These are phyloP conservation scores for Himalopsyche phryganea DNA, from an alignment of 1,140 invertebrate species.

Conservation along the genomic window DNA sequence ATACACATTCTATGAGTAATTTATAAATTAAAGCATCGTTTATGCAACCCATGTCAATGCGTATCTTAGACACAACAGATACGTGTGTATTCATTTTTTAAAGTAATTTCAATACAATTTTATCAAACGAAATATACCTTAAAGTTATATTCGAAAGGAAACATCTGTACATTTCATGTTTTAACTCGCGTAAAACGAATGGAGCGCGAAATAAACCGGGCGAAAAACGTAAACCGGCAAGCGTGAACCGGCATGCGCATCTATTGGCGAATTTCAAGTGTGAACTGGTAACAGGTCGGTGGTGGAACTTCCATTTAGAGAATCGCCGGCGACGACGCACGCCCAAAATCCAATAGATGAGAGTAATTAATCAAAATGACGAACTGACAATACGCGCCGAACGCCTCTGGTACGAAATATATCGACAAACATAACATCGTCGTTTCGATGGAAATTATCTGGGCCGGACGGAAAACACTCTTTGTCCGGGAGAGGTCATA, in stretches of 20 bases:
- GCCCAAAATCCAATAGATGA: neutral
- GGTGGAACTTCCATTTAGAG: constrained; percentile 3
- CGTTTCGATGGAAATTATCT: too few species aligned
- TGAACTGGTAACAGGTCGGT: constrained; percentile 3
- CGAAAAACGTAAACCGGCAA: constrained; percentile 2
- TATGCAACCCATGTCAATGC: too few species aligned
- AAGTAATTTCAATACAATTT: too few species aligned
- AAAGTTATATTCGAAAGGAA: constrained; percentile 23
- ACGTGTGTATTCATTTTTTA: too few species aligned
- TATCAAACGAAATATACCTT: too few species aligned
- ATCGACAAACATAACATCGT: constrained; percentile 9
- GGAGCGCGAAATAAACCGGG: neutral
- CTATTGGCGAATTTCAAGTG: neutral
- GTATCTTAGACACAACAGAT: too few species aligned
- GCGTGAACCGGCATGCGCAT: constrained; percentile 2
- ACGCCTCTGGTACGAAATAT: constrained; percentile 29
- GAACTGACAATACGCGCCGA: constrained; percentile 29
- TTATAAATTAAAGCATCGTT: too few species aligned
- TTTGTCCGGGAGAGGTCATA: too few species aligned
- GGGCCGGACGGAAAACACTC: too few species aligned
- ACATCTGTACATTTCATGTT: constrained; percentile 15
- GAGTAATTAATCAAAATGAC: constrained; percentile 31
- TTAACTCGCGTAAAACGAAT: neutral
- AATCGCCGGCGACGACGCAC: neutral
- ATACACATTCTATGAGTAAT: too few species aligned